Percentiles rank a stretch among this genome's conserved stretches.
Evolutionary conservation across 1,140 invertebrate genomes (phyloP).

Genomic region (Orussus abietinus): DNA sequence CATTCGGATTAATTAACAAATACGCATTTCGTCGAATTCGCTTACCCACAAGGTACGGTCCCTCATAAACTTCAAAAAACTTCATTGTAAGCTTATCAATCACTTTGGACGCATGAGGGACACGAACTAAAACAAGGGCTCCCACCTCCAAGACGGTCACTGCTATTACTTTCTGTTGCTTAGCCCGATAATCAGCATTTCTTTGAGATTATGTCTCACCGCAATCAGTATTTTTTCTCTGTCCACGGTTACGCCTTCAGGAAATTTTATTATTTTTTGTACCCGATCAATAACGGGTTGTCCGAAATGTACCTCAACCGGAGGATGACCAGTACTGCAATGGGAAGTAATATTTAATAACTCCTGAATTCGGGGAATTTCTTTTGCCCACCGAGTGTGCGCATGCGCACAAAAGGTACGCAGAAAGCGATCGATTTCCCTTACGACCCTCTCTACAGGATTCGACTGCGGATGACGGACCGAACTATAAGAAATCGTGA

Average conservation of each 20-base stretch:
- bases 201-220: constrained; percentile 1
- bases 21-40: constrained; percentile 9
- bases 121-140: constrained; percentile 15
- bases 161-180: background rate
- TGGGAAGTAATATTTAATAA: constrained; percentile 11
- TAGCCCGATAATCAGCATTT: constrained; percentile 8
- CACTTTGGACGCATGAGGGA: constrained; percentile 11
- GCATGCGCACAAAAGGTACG: constrained; percentile 1
- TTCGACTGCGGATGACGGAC: constrained; percentile 10
- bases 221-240: constrained; percentile 3
- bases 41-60: constrained; percentile 8
- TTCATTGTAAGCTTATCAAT: constrained; percentile 3
- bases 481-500: background rate
- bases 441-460: constrained; percentile 2
- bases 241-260: background rate
- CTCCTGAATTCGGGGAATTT: constrained; percentile 6
- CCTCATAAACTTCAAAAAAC: constrained; percentile 15
- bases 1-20: too few relatives aligned
- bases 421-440: constrained; percentile 8
- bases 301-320: constrained; percentile 17
- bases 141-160: background rate
- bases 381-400: constrained; percentile 3
- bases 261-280: constrained; percentile 5
- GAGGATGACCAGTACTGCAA: constrained; percentile 7
- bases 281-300: constrained; percentile 4